Conservation (phyloP, 1,140 invertebrate species). For the Wiebesia pumilae region DNA sequence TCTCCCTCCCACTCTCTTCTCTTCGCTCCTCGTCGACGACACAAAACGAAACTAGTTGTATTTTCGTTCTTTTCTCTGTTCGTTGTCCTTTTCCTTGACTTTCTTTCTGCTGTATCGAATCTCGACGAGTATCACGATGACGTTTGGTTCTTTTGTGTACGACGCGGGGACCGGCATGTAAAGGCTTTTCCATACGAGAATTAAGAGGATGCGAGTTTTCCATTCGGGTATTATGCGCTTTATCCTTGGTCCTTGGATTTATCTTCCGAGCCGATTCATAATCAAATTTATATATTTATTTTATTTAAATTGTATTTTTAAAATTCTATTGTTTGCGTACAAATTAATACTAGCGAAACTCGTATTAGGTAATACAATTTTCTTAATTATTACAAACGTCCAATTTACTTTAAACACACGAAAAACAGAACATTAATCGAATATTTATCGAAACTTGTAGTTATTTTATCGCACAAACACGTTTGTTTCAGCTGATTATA, state of each 20-base stretch:
- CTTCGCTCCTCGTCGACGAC: neutral
- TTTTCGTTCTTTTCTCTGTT: neutral
- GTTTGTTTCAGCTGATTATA: too few relatives aligned
- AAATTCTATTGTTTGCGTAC: too few relatives aligned
- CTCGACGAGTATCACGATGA: neutral
- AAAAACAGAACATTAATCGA: too few relatives aligned
- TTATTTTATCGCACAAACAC: too few relatives aligned
- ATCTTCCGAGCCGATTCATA: neutral
- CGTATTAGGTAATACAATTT: too few relatives aligned
- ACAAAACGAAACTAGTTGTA: conserved; percentile 10
- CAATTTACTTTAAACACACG: too few relatives aligned
- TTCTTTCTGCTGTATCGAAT: conserved; percentile 36
- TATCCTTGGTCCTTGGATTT: neutral
- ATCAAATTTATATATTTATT: neutral
- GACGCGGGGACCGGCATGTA: neutral
- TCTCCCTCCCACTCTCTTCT: conserved; percentile 8
- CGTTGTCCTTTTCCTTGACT: conserved; percentile 10
- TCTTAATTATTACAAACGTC: too few relatives aligned
- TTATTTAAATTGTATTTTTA: too few relatives aligned
- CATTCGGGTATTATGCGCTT: neutral
- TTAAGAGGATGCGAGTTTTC: conserved; percentile 22
- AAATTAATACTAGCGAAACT: too few relatives aligned
- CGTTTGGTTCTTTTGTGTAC: conserved; percentile 19
- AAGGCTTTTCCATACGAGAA: neutral
- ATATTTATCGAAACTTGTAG: too few relatives aligned